A percentile compares a stretch with the other conserved stretches of the same genome.
phyloP scores from a whole-genome alignment of 2,888 invertebrate species.

The Myathropa florea region DNA sequence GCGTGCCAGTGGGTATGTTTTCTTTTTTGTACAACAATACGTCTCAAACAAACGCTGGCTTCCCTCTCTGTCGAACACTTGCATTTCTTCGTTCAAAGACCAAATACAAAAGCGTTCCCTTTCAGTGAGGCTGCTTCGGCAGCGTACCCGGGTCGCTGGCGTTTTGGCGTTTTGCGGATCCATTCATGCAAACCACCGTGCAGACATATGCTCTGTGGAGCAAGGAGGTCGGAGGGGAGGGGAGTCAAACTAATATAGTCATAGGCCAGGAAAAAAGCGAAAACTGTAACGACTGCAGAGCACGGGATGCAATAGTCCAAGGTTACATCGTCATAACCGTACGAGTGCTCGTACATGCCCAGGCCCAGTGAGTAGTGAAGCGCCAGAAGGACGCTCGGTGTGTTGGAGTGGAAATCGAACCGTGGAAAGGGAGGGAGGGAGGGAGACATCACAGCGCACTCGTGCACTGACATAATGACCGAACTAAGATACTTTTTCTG shows the following conservation, averaged over 20 bases:
- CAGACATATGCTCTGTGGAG: slow-evolving; percentile 15
- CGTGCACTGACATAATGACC: slow-evolving; percentile 65
- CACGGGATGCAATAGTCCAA: slow-evolving; percentile 69
- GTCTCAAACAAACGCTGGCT: neutral
- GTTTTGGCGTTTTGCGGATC: slow-evolving; percentile 23
- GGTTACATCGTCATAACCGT: slow-evolving; percentile 67
- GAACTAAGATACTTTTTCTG: slow-evolving; percentile 44
- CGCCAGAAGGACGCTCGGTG: neutral
- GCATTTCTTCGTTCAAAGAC: slow-evolving; percentile 29
- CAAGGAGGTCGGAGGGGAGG: slow-evolving; percentile 21
- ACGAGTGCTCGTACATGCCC: slow-evolving; percentile 8
- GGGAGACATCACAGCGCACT: neutral
- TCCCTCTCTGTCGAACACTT: slow-evolving; percentile 48
- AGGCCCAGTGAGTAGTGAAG: neutral
- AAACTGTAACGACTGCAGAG: slow-evolving; percentile 30
- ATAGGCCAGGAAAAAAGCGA: slow-evolving; percentile 58
- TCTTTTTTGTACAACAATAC: slow-evolving; percentile 35
- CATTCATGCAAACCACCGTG: slow-evolving; percentile 56
- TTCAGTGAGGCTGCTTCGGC: slow-evolving; percentile 21
- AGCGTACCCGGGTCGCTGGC: slow-evolving; percentile 24
- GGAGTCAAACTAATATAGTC: neutral
- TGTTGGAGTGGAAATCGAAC: too few species aligned
- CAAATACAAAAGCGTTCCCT: slow-evolving; percentile 33
- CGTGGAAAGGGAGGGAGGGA: neutral
- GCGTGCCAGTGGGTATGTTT: slow-evolving; percentile 42